Percentiles rank a stretch among this genome's conserved stretches.
Conservation (phyloP, 2,797 vertebrate genomes). For the Chelidonichthys spinosus region DNA sequence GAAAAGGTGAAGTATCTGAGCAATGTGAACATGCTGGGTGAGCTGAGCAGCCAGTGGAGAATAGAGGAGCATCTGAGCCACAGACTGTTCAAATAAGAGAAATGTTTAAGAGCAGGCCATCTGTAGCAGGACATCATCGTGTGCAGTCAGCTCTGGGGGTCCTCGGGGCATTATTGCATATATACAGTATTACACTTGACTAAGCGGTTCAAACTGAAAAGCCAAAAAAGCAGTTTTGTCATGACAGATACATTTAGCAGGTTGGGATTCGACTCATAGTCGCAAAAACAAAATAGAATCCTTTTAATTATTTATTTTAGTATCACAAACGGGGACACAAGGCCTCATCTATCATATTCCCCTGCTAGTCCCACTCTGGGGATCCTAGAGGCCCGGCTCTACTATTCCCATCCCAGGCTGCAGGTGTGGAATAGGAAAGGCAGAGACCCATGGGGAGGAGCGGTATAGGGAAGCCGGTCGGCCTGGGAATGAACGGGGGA, state of each 20-base stretch:
- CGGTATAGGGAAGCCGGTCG: slow-evolving; percentile 36
- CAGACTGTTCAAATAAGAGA: slow-evolving; percentile 44
- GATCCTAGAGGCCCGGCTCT: slow-evolving; percentile 46
- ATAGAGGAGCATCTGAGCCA: slow-evolving; percentile 72
- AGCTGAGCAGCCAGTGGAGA: slow-evolving; percentile 61
- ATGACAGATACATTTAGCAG: neutral
- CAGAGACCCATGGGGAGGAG: slow-evolving; percentile 61
- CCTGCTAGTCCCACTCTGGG: slow-evolving; percentile 62
- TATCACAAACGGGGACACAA: slow-evolving; percentile 30
- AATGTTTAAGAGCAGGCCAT: slow-evolving; percentile 57
- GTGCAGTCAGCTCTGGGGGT: slow-evolving; percentile 52
- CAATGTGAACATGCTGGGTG: slow-evolving; percentile 45
- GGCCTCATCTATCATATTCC: slow-evolving; percentile 64
- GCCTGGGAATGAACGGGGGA: slow-evolving; percentile 52
- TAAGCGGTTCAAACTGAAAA: slow-evolving; percentile 37
- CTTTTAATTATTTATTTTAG: neutral
- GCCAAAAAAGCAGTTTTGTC: neutral
- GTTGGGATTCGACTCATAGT: neutral
- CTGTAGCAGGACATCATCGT: slow-evolving; percentile 59
- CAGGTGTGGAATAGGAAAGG: slow-evolving; percentile 77
- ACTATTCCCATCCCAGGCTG: slow-evolving; percentile 78
- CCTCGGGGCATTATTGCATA: slow-evolving; percentile 57
- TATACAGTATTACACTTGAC: slow-evolving; percentile 33
- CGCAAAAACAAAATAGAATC: neutral
- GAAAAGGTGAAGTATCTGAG: slow-evolving; percentile 45